Base-by-base conservation (phyloP, 2,888 invertebrate species). In the Orchestes rusci region DNA sequence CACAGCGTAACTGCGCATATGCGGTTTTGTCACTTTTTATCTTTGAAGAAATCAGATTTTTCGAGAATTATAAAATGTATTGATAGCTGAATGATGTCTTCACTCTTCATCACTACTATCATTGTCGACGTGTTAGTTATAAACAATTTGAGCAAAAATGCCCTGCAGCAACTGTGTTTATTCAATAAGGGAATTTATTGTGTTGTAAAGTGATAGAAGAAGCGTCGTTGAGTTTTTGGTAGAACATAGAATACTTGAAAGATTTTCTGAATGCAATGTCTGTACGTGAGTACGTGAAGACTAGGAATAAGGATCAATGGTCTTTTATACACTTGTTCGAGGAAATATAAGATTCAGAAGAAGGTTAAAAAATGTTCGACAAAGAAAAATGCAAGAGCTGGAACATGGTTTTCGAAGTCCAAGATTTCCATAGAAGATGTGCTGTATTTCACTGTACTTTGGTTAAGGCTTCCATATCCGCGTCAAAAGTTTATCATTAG, bases 401-500 rank as follows among this genome's bases (percentile, higher is more conserved):
- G 15, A 10, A 7, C 23, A 23, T 23, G 23, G 23, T 23, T 23
- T 23, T 23, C 5, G 5, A 23, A 23, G 23, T 5, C 23, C 10
- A 5, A 23, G 5, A 7, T 23, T 7, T 10, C 23, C 10, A 7
- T 23, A 10, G 10, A 33, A 33, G 16, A 33, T 16, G 16, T 33
- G 10, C 3, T 13, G 10, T 33, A 33, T 4, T 33, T 33, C 4
- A 16, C 16, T 7, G 33, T 4, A 16, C 16, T 33, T 3, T 33
- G 33, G 33, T 16, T 33, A 16, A 3, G 33, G 16, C 15, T 13
- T 10, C 5, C 5, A 3, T 33, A 13, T 33, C 33, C 33, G 10
- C 33, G 33, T 13, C 33, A 33, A 33, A 33, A 16, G 4, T 16
- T 4, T 13, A 16, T 33, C 10, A 33, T 33, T 4, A 33, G 16